Conservation (phyloP, 2,113 vertebrate genomes). For the Pipra filicauda region DNA sequence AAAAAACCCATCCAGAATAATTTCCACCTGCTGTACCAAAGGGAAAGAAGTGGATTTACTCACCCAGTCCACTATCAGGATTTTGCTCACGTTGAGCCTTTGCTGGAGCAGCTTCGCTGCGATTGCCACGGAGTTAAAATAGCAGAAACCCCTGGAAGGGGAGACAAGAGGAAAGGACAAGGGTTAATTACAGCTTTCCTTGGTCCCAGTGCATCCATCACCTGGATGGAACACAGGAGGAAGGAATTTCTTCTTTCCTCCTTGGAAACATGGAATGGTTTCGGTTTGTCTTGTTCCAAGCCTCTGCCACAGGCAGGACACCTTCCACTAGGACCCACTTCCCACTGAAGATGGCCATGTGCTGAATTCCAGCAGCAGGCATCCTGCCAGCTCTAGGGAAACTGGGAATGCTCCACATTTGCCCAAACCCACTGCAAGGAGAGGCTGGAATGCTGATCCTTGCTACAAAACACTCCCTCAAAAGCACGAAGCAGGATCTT, state of each 20-base stretch:
- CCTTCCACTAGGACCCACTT: not conserved
- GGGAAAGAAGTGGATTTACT: constrained; percentile 48
- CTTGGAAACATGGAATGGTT: not conserved
- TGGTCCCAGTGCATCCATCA: not conserved
- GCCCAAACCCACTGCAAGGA: not conserved
- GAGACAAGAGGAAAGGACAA: not conserved
- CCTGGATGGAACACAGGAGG: not conserved
- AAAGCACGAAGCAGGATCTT: not conserved
- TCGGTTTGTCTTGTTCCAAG: fast-evolving
- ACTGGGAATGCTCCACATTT: not conserved
- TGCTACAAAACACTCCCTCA: fast-evolving
- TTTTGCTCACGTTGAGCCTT: constrained; percentile 92
- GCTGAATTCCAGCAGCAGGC: not conserved
- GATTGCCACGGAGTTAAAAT: constrained; percentile 97
- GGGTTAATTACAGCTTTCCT: not conserved
- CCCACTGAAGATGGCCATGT: not conserved
- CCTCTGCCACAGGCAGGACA: not conserved
- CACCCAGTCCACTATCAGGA: constrained; percentile 99
- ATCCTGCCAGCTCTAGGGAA: not conserved
- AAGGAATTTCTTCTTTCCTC: not conserved
- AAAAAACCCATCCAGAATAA: not conserved
- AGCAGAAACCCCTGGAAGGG: constrained; percentile 95
- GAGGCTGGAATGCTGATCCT: not conserved
- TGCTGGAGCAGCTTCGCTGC: constrained; percentile 95
- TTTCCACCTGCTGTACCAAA: not conserved